Evolutionary conservation across 2,113 vertebrate species (phyloP), one percentile per base, ranked within the genome.

Genomic region (Marcusenius ussheri): DNA sequence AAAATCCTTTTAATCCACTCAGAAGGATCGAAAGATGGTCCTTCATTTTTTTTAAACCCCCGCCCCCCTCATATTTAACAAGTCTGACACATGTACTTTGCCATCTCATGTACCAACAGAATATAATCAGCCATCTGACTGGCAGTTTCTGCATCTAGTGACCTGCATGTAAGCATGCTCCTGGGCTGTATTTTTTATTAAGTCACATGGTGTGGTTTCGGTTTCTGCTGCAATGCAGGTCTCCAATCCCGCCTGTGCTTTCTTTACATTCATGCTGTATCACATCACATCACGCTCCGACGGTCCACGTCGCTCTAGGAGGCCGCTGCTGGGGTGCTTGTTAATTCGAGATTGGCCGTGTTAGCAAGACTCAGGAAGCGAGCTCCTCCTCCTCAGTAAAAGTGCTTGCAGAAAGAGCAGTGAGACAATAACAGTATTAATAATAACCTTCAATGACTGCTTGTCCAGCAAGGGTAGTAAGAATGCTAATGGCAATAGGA

Each of bases 201-300:
- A 35, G 74, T 42, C 74, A 80, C 74, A 19, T 80, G 74, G 6
- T 19, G 74, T 42, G 74, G 74, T 80, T 42, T 80, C 35, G 6
- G 35, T 42, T 80, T 80, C 74, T 80, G 35, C 74, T 80, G 74
- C 74, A 80, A 42, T 80, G 74, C 74, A 80, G 74, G 74, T 42
- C 74, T 80, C 74, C 35, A 35, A 1, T 19, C 35, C 74, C 17
- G 15, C 74, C 74, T 80, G 17, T 42, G 35, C 15, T 42, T 39
- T 80, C 74, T 80, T 80, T 80, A 80, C 31, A 80, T 80, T 80
- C 74, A 80, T 42, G 74, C 74, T 42, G 74, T 42, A 80, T 80
- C 74, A 8, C 35, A 77, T 77, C 74, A 5, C 74, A 80, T 80
- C 74, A 80, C 35, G 15, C 35, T 80, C 13, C 17, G 5, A 19